Evolutionary conservation across 2,797 vertebrate genomes (phyloP), one percentile per base, ranked within the genome.

Genomic region (Pagetopsis macropterus): DNA sequence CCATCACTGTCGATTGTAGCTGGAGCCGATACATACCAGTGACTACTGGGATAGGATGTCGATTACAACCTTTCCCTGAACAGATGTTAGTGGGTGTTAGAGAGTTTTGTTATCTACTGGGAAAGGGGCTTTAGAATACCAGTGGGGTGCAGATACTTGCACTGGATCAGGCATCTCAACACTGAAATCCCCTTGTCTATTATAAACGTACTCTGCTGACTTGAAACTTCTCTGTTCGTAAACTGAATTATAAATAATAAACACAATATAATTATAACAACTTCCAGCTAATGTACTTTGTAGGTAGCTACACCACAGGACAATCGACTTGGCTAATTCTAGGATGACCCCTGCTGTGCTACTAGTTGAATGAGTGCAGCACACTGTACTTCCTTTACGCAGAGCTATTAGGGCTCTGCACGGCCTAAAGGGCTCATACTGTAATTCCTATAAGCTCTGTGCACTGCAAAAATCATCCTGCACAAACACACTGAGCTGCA

Each of bases 201-300:
- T 40, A 66, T 80, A 37, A 85, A 71, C 13, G 61, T 21, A 72
- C 54, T 44, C 43, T 33, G 27, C 65, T 58, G 62, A 71, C 15
- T 72, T 23, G 46, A 71, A 41, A 17, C n/a, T 60, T 57, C 58
- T 65, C 45, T 27, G 77, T 70, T 62, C 14, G 3, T 72, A 1
- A 27, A 57, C 5, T 66, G 43, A 65, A 16, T 37, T 37, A 7
- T 37, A 37, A 37, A 37, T 37, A 37, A 37, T 37, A 37, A 37
- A 9, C 33, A 9, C 33, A 37, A 37, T 37, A 37, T 68, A 44
- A 2, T 12, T 16, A 51, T 71, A 64, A 61, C 23, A 80, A 61
- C 58, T 40, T 0, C 2, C 43, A 50, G 43, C 6, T 50, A 37
- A 27, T 67, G 3, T 50, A 37, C 33, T 67, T 66, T 68, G 43